Conservation (phyloP, 2,113 vertebrate genomes). For the Pycnonotus jocosus region DNA sequence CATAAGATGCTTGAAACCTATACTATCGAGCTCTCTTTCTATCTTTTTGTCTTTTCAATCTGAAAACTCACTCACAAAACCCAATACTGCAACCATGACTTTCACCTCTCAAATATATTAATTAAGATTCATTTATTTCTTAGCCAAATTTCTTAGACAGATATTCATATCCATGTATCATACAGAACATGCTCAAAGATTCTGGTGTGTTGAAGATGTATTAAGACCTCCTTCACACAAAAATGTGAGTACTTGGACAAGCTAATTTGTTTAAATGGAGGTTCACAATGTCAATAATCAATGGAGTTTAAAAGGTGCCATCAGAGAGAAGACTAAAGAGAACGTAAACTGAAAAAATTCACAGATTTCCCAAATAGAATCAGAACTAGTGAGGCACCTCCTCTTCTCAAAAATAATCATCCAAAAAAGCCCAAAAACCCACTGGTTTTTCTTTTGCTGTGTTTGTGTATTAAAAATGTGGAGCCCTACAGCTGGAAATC, state of each 20-base stretch:
- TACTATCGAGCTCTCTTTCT: not conserved
- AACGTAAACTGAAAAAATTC: not conserved
- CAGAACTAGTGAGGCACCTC: not conserved
- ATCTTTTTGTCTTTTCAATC: not conserved
- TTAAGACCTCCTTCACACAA: not conserved
- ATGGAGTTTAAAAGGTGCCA: not conserved
- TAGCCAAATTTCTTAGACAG: not conserved
- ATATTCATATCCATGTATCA: not conserved
- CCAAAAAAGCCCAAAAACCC: not conserved
- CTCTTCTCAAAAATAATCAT: not conserved
- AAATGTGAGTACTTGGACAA: not conserved
- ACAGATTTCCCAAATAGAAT: accelerated
- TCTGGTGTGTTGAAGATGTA: not conserved
- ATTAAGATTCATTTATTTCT: not conserved
- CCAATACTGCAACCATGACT: not conserved
- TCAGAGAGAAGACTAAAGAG: not conserved
- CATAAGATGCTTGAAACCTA: not conserved
- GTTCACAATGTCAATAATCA: not conserved
- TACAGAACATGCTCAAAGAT: not conserved
- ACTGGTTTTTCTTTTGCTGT: not conserved
- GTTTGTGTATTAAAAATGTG: not conserved
- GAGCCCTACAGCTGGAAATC: not conserved
- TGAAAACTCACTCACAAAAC: not conserved
- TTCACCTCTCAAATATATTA: not conserved
- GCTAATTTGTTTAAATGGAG: not conserved